Base-by-base conservation (phyloP, 2,797 vertebrate genomes). In the Moxostoma hubbsi region DNA sequence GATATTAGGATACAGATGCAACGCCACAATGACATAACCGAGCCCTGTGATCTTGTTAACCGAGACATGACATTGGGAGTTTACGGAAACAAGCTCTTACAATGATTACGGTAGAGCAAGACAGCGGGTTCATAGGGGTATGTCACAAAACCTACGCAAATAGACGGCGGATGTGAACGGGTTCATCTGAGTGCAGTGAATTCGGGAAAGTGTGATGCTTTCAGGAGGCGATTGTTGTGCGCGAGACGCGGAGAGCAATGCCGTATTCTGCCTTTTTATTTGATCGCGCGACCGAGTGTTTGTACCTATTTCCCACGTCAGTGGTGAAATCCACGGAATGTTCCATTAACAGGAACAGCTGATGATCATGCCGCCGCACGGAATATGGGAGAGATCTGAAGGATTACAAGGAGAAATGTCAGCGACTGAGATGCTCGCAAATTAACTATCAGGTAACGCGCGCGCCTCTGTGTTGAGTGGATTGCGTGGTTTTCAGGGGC, bases 291-390 rank as follows among this genome's bases (percentile, higher is more conserved):
- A 61, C 61, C 69, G 54, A 13, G 65, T 6, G 58, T 53, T 77
- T 68, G 81, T 88, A 90, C 91, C 92, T 91, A 88, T 88, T 63
- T 24, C 61, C 47, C 50, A 73, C 82, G 1, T 75, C 84, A 89
- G 89, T 94, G 93, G 93, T 94, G 89, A 91, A 92, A 91, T 80
- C 93, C 92, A 91, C 90, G 93, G 92, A 94, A 92, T 91, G 93
- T 92, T 92, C 93, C 92, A 93, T 83, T 88, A 89, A 88, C 86
- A 79, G 90, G 88, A 89, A 91, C 92, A 90, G 92, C 90, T 91
- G 91, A 91, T 90, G 88, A 84, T 82, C 87, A 93, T 90, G 90
- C 91, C 24, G 24, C 24, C 88, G 91, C 93, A 91, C 91, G 90
- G 90, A 91, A 89, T 86, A 90, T 89, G 84, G 83, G 80, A 86